These are phyloP conservation scores for Todiramphus saurophagus DNA, from an alignment of 2,113 vertebrate species.

Conservation along the genomic window DNA sequence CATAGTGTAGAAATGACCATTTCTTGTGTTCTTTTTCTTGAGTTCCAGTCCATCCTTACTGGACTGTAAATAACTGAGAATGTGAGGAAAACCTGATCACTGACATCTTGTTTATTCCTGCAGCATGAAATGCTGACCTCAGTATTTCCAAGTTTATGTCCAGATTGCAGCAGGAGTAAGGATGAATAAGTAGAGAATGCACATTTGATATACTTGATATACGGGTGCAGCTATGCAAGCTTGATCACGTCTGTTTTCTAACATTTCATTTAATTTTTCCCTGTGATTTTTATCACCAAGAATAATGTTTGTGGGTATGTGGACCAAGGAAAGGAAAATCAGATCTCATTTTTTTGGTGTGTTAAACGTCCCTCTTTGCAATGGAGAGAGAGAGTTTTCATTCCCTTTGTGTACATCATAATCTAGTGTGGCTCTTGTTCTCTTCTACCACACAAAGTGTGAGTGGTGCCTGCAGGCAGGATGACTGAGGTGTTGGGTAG, in stretches of 20 bases:
- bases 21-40: not conserved
- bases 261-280: not conserved
- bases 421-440: not conserved
- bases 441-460: not conserved
- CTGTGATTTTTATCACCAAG: not conserved
- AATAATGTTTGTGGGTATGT: not conserved
- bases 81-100: not conserved
- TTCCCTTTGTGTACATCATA: not conserved
- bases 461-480: not conserved
- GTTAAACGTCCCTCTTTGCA: not conserved
- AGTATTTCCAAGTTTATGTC: not conserved
- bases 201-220: not conserved
- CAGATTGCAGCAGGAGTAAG: not conserved
- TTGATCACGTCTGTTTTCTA: not conserved
- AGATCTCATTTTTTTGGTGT: not conserved
- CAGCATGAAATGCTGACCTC: not conserved
- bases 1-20: not conserved
- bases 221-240: not conserved
- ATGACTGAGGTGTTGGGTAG: not conserved
- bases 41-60: not conserved
- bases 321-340: not conserved
- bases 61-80: not conserved
- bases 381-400: not conserved
- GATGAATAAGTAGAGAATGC: not conserved
- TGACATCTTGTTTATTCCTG: not conserved